phyloP scores from a whole-genome alignment of 1,140 invertebrate genomes.

The Drosophila nebulosa region DNA sequence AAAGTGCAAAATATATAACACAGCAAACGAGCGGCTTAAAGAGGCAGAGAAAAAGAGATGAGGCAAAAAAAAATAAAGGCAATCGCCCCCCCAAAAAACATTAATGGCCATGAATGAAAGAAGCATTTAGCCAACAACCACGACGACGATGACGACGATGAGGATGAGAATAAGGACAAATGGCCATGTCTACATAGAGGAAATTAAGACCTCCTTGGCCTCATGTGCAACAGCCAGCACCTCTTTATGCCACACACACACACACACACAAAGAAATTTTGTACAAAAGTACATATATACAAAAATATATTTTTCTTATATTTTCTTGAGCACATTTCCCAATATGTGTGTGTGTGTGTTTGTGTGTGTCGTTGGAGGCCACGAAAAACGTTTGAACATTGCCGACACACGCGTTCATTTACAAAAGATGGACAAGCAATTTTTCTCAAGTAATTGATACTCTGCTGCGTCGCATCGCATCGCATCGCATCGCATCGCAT shows the following conservation, averaged over 20 bases:
- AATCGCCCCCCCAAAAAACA: slow-evolving; percentile 6
- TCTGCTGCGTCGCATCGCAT: slow-evolving; percentile 52
- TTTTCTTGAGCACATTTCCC: slow-evolving; percentile 29
- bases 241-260: neutral
- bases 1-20: slow-evolving; percentile 79
- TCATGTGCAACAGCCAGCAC: neutral
- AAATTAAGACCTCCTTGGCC: slow-evolving; percentile 64
- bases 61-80: neutral
- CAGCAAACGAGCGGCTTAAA: slow-evolving; percentile 67
- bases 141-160: slow-evolving; percentile 28
- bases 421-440: slow-evolving; percentile 69
- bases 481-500: neutral
- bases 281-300: slow-evolving; percentile 1
- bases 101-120: slow-evolving; percentile 59
- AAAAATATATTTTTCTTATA: slow-evolving; percentile 30
- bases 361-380: slow-evolving; percentile 6
- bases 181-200: slow-evolving; percentile 61
- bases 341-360: slow-evolving; percentile 19
- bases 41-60: neutral
- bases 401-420: slow-evolving; percentile 46
- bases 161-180: slow-evolving; percentile 47
- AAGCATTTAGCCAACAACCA: slow-evolving; percentile 50
- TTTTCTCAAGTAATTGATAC: slow-evolving; percentile 77
- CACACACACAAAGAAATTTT: slow-evolving; percentile 18
- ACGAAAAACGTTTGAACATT: slow-evolving; percentile 57